Evolutionary conservation across 2,113 vertebrate genomes (phyloP).

Genomic region (Thermophis baileyi): DNA sequence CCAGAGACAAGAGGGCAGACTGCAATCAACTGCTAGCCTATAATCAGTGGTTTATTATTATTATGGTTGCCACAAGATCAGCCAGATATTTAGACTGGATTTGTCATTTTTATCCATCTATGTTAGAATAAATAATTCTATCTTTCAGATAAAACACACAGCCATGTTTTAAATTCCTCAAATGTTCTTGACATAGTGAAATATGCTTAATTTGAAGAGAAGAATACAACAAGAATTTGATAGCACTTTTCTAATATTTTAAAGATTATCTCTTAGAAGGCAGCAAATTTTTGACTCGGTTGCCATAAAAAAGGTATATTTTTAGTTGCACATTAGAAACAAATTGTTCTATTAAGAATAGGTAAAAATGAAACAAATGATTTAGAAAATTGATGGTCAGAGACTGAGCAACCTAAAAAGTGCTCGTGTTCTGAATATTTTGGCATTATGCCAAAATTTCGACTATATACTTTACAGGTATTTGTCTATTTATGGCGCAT

Average conservation of each 20-base stretch:
- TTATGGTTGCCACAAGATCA: neutral
- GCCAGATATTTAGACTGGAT: neutral
- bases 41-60: neutral
- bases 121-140: neutral
- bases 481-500: neutral
- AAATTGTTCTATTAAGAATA: neutral
- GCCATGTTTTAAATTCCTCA: neutral
- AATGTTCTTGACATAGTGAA: neutral
- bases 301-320: neutral
- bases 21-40: neutral
- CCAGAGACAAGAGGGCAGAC: neutral
- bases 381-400: neutral
- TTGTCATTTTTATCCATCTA: neutral
- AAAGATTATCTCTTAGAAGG: neutral
- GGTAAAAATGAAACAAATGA: neutral
- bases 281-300: neutral
- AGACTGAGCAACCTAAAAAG: neutral
- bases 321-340: neutral
- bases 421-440: neutral
- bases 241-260: neutral
- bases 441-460: neutral
- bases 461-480: neutral
- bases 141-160: neutral
- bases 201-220: neutral
- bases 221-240: neutral